phyloP scores from a whole-genome alignment of 1,140 invertebrate species.

The Acromyrmex echinatior region DNA sequence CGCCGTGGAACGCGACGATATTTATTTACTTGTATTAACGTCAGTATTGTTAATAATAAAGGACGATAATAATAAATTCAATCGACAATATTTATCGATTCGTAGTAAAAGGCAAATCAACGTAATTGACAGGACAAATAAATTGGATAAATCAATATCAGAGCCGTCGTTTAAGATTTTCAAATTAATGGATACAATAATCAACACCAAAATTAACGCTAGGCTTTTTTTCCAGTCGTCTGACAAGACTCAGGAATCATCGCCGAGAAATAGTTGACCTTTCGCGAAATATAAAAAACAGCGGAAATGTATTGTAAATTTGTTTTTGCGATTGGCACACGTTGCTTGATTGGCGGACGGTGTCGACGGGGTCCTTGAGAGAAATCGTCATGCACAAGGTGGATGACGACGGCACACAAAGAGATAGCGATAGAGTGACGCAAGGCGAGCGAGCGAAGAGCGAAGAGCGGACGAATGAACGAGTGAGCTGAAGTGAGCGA shows the following conservation, averaged over 20 bases:
- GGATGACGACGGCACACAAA: constrained; percentile 66
- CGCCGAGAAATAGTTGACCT: background rate
- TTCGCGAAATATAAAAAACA: background rate
- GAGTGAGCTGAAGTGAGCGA: constrained; percentile 13
- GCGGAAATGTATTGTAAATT: background rate
- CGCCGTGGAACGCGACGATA: background rate
- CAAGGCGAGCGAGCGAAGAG: constrained; percentile 53
- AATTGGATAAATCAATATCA: background rate
- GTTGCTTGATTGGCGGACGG: too few relatives aligned
- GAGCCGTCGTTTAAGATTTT: background rate
- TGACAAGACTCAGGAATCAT: background rate
- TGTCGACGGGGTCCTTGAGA: constrained; percentile 42
- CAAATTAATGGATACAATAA: too few relatives aligned
- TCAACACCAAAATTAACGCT: background rate
- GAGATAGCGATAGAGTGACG: constrained; percentile 73
- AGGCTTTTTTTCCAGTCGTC: background rate
- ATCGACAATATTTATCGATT: background rate
- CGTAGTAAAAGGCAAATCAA: background rate
- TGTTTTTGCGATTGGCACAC: background rate
- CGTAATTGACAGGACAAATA: background rate
- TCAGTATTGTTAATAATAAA: background rate
- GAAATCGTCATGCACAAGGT: constrained; percentile 45
- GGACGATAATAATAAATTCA: constrained; percentile 2
- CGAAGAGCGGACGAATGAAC: constrained; percentile 20
- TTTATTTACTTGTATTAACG: background rate